Base-by-base conservation (phyloP, 2,113 vertebrate genomes). In the Syngnathoides biaculeatus region DNA sequence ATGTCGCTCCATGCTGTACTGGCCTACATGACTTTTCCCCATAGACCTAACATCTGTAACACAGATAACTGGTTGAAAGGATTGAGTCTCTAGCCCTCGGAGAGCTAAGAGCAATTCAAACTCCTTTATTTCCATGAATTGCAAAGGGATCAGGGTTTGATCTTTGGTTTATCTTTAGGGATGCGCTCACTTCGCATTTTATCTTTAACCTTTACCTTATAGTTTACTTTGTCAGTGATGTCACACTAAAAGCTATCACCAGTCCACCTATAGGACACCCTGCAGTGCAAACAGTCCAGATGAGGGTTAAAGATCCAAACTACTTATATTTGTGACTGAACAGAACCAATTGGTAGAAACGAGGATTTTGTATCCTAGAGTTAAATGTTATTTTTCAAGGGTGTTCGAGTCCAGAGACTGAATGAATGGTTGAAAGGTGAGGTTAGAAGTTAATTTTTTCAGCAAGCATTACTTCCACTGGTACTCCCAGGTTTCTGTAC, bases 21-120 rank as follows among this genome's bases (percentile, higher is more conserved):
- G 40, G 39, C 60, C 60, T 26, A 62, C n/a, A 26, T 42, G 35
- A 43, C 39, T 42, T 39, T 62, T 61, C 59, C 59, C 58, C 19
- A 11, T 8, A 39, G 30, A 59, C 19, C 10, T 40, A 40, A 22
- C 58, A 42, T 61, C 40, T 62, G 22, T 26, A 26, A 43, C 22
- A 43, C 39, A 43, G 40, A 43, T 8, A 62, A 43, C 59, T 62
- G 59, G 39, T 42, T 42, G 59, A 42, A 62, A 62, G 2, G 59
- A 22, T 57, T 57, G 26, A 9, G 27, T 56, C 24, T 15, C 24
- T 15, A 15, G 24, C 26, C 53, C 55, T 57, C 19, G 26, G 55
- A 7, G 55, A 57, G 55, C 26, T 57, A 15, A 57, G 26, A 27
- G 14, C 5, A 57, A 26, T 62, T 62, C 3, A 62, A 42, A 24